Conservation (phyloP, 2,888 invertebrate genomes). For the Byasa hedistus region DNA sequence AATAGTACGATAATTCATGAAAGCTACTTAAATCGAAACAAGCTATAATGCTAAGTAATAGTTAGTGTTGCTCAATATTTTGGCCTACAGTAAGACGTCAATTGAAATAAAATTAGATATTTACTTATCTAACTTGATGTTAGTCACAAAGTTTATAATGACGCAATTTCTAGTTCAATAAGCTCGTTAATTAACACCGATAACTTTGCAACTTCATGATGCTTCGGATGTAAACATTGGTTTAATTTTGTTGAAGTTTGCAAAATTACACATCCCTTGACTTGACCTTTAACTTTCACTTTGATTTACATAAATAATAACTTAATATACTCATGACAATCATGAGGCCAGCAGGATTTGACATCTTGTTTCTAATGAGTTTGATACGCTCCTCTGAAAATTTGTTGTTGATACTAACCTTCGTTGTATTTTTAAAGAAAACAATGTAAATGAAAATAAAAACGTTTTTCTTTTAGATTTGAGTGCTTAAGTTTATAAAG, state of each 20-base stretch:
- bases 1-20: too few relatives aligned
- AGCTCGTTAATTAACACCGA: neutral
- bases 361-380: too few relatives aligned
- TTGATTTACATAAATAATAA: neutral
- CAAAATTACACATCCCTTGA: conserved; percentile 3
- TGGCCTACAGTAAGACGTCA: neutral
- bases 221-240: neutral
- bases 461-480: too few relatives aligned
- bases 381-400: too few relatives aligned
- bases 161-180: conserved; percentile 2
- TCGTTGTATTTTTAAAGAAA: too few relatives aligned
- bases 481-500: too few relatives aligned
- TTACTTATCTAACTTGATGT: neutral
- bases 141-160: neutral
- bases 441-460: too few relatives aligned
- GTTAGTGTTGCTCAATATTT: too few relatives aligned
- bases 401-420: too few relatives aligned
- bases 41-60: too few relatives aligned
- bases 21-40: too few relatives aligned
- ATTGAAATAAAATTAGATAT: neutral
- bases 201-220: neutral
- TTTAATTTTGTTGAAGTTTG: conserved; percentile 1
- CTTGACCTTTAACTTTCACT: conserved; percentile 10
- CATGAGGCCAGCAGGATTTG: neutral
- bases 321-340: neutral